Evolutionary conservation across 2,888 invertebrate species (phyloP).

Genomic region (Leptogaster cylindrica): DNA sequence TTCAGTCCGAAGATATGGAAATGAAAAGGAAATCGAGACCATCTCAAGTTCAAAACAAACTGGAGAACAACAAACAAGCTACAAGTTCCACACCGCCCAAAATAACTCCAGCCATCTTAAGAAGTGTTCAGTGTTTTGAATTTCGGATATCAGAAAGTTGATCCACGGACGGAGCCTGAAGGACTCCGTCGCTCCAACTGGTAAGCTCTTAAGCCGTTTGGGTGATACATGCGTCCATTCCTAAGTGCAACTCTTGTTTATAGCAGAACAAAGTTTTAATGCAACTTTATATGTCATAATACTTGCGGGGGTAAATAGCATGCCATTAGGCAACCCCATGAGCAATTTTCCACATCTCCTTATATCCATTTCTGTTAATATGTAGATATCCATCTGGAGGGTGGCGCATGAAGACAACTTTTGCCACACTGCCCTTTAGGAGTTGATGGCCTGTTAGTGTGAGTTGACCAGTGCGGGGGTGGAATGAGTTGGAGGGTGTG

Average conservation of each 20-base stretch:
- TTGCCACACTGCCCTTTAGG: slow-evolving; percentile 38
- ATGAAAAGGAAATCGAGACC: no score
- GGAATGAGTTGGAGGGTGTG: slow-evolving; percentile 33
- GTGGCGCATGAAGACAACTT: slow-evolving; percentile 28
- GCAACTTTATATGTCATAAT: slow-evolving; percentile 39
- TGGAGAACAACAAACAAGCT: no score
- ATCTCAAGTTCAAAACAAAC: no score
- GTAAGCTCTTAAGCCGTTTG: slow-evolving; percentile 14
- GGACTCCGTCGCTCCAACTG: neutral
- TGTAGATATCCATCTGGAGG: slow-evolving; percentile 24
- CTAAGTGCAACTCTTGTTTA: slow-evolving; percentile 34
- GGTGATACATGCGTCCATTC: slow-evolving; percentile 24
- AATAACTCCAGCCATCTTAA: no score
- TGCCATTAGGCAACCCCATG: slow-evolving; percentile 45
- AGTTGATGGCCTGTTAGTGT: slow-evolving; percentile 32
- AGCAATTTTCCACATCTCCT: slow-evolving; percentile 35
- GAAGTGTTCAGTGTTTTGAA: no score
- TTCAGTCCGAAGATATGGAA: no score
- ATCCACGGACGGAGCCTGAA: slow-evolving; percentile 1
- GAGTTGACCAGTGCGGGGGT: neutral
- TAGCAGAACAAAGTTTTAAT: slow-evolving; percentile 32
- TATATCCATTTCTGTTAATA: slow-evolving; percentile 23
- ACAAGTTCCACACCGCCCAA: no score
- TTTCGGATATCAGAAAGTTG: no score
- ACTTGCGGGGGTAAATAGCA: slow-evolving; percentile 39